Evolutionary conservation across 2,113 vertebrate species (phyloP).

Genomic region (Candoia aspera): DNA sequence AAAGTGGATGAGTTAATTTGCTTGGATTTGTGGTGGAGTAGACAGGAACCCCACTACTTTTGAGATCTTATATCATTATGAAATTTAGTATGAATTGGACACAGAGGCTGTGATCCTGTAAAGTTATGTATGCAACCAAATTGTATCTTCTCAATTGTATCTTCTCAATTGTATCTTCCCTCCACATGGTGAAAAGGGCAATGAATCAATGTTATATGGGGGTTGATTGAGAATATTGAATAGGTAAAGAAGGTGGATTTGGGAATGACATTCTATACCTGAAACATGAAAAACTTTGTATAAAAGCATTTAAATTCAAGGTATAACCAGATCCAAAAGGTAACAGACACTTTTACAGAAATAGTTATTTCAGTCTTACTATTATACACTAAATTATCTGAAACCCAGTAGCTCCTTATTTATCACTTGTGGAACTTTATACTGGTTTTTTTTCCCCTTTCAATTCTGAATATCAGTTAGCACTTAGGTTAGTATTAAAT

Average conservation of each 20-base stretch:
- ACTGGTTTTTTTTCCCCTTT: neutral
- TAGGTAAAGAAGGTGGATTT: neutral
- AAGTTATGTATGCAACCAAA: neutral
- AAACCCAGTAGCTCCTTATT: neutral
- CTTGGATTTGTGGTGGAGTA: neutral
- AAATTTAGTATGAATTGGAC: neutral
- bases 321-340: neutral
- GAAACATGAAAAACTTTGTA: neutral
- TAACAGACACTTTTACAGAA: neutral
- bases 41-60: neutral
- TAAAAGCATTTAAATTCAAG: neutral
- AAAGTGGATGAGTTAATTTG: neutral
- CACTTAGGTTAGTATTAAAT: neutral
- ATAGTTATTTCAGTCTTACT: neutral
- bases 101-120: neutral
- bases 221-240: neutral
- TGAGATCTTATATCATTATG: neutral
- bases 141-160: too few relatives aligned
- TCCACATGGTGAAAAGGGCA: neutral
- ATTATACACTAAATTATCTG: neutral
- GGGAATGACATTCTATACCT: neutral
- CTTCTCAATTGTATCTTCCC: too few relatives aligned
- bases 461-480: neutral
- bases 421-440: neutral
- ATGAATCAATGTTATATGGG: neutral